Evolutionary conservation across 2,888 invertebrate genomes (phyloP), one percentile per base, ranked within the genome.

Genomic region (Dicranocentrus wangi): DNA sequence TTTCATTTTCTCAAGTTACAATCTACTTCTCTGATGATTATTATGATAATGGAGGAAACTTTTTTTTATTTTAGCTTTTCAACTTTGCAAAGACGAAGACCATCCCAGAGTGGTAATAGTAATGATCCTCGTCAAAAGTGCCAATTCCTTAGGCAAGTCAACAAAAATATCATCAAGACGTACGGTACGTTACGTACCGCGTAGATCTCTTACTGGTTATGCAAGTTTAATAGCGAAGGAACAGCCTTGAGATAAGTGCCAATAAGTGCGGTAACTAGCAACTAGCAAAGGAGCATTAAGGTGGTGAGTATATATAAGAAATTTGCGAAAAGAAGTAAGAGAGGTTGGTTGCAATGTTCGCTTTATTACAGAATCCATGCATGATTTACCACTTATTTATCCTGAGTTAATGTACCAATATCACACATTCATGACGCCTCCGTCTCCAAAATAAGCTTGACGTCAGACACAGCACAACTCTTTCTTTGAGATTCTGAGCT

Each of bases 241-340:
- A 65, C 55, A 81, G 81, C 81, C 81, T 81, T 81, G 81, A 75
- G 81, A 68, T n/a, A 73, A 73, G 72, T 73, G 73, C 72, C 39
- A 73, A n/a, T n/a, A n/a, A 73, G 72, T 73, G 73, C 72, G 53
- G 68, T 61, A 80, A 73, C 68, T 51, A 60, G 68, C n/a, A n/a
- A n/a, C n/a, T n/a, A n/a, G n/a, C n/a, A n/a, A n/a, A n/a, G 60
- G 28, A 61, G 27, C 47, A 32, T 63, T 72, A 51, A 69, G 63
- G 47, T 32, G n/a, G n/a, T n/a, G n/a, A n/a, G n/a, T n/a, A n/a
- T n/a, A n/a, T n/a, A n/a, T n/a, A n/a, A n/a, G n/a, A 72, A 72
- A 72, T 23, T 72, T 72, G 72, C 72, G 42, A 72, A 63, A 72
- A 72, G 23, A 68, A 63, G 69, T 21, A 58, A 66, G 21, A 17